Conservation (phyloP, 2,113 vertebrate species). For the Piaya cayana region DNA sequence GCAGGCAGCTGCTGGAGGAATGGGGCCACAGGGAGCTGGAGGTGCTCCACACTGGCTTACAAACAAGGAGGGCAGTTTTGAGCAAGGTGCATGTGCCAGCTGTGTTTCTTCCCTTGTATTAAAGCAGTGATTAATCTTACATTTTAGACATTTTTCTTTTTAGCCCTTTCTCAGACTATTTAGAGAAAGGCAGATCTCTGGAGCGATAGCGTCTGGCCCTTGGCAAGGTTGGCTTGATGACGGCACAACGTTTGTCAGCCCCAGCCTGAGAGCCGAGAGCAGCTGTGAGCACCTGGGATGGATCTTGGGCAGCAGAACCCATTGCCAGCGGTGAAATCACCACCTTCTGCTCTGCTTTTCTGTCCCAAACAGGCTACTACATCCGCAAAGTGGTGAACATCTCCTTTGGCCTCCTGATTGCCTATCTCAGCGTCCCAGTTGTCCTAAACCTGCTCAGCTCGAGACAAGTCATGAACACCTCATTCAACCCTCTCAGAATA, state of each 20-base stretch:
- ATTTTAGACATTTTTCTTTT: constrained; percentile 45
- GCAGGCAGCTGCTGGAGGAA: not conserved
- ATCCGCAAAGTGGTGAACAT: constrained; percentile 80
- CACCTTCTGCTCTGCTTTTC: not conserved
- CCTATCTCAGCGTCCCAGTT: constrained; percentile 89
- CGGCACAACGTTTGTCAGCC: accelerated
- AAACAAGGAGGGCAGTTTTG: not conserved
- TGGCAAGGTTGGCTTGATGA: not conserved
- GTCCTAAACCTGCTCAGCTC: constrained; percentile 89
- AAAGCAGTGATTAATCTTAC: not conserved
- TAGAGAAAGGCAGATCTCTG: constrained; percentile 32
- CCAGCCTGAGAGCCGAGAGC: not conserved
- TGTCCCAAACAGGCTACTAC: constrained; percentile 48
- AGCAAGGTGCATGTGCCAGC: constrained; percentile 23
- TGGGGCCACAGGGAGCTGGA: not conserved
- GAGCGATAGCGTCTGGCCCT: not conserved
- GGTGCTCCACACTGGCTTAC: not conserved
- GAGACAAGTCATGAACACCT: constrained; percentile 92
- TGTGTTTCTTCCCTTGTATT: not conserved
- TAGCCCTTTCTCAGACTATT: constrained; percentile 63
- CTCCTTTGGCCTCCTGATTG: constrained; percentile 82
- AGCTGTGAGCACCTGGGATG: not conserved
- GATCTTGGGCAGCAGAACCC: not conserved
- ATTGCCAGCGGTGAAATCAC: accelerated
- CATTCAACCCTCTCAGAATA: constrained; percentile 89